Conservation (phyloP, 2,888 invertebrate genomes). For the Campopleginae sp. region DNA sequence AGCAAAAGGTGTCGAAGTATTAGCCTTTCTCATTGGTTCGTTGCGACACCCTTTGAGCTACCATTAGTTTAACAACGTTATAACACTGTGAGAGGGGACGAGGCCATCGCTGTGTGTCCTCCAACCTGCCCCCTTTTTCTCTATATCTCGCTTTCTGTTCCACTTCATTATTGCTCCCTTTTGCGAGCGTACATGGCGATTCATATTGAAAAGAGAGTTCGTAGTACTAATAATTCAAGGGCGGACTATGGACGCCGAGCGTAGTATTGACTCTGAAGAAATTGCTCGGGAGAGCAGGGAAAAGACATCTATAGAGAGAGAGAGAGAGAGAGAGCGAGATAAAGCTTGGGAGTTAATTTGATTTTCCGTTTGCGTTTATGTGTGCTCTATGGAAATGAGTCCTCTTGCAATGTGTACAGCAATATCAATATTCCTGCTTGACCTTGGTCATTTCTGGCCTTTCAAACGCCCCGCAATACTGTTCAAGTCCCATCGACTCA, state of each 20-base stretch:
- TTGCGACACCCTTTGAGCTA: constrained; percentile 54
- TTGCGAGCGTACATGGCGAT: constrained; percentile 40
- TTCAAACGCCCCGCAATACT: constrained; percentile 1
- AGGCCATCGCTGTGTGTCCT: constrained; percentile 41
- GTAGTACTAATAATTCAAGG: neutral
- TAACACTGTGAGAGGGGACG: constrained; percentile 23
- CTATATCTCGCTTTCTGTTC: constrained; percentile 49
- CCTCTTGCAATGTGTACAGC: neutral
- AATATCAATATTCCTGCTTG: neutral
- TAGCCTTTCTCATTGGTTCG: constrained; percentile 58
- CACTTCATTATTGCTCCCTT: constrained; percentile 46
- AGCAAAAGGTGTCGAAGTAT: constrained; percentile 26
- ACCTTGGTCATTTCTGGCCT: constrained; percentile 1
- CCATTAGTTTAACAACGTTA: constrained; percentile 65
- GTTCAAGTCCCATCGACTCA: neutral
- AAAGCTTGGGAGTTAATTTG: constrained; percentile 42
- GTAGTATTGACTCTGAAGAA: constrained; percentile 20
- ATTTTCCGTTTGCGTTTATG: constrained; percentile 11
- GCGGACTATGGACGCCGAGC: neutral
- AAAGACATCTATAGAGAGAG: constrained; percentile 13
- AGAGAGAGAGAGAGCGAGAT: neutral
- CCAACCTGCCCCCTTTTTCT: constrained; percentile 24
- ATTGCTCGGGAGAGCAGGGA: neutral
- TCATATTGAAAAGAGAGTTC: constrained; percentile 3
- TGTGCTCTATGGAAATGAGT: neutral